These are phyloP conservation scores for Acanthiza pusilla DNA, from an alignment of 2,797 vertebrate species.

Conservation along the genomic window DNA sequence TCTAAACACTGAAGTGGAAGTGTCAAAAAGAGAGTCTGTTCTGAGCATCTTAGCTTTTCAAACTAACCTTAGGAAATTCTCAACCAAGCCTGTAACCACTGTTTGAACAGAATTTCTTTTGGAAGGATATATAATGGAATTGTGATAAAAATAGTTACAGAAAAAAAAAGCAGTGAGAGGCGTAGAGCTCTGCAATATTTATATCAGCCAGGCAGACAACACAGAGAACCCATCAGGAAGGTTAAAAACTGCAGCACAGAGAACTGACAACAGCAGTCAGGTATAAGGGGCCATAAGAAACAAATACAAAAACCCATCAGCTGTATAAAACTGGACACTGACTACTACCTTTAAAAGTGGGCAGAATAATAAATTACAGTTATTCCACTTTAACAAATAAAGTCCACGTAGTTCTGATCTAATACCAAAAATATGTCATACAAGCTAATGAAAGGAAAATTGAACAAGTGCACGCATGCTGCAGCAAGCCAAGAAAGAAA, in stretches of 20 bases:
- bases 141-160: constrained; percentile 9
- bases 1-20: neutral
- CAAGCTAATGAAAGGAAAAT: constrained; percentile 32
- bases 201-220: neutral
- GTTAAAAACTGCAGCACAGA: neutral
- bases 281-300: neutral
- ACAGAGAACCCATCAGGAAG: neutral
- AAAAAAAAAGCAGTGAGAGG: neutral
- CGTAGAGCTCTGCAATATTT: neutral
- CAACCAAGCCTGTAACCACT: neutral
- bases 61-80: neutral
- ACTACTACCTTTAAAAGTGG: neutral
- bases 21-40: neutral
- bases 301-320: neutral
- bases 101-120: neutral
- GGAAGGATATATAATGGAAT: neutral
- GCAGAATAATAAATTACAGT: neutral
- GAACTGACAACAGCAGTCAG: neutral
- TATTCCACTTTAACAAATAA: neutral
- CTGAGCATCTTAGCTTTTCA: neutral
- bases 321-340: neutral
- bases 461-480: neutral
- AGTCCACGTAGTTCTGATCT: neutral
- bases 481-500: constrained; percentile 31
- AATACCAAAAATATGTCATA: constrained; percentile 16